Evolutionary conservation across 2,797 vertebrate species (phyloP), one percentile per base, ranked within the genome.

Genomic region (Pogonophryne albipinna): DNA sequence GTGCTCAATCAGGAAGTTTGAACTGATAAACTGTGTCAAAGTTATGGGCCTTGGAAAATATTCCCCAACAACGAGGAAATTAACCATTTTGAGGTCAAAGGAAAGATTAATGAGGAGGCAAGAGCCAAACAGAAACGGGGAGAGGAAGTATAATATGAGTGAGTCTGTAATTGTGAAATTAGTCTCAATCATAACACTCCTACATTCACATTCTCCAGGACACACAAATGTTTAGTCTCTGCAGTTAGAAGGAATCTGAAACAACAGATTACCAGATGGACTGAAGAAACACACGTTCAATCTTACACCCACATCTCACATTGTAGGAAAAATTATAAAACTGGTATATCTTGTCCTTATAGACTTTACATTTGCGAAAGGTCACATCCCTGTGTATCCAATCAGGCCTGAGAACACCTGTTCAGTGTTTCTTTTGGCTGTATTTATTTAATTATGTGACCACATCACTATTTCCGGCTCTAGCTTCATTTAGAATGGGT

Each of bases 371-470:
- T 56, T 65, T 17, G 11, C n/a, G 50, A 46, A 9, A 38, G 34
- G 34, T 71, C 46, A 49, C 19, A 46, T 73, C 19, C 0, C 45
- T 16, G 47, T 10, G 16, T 23, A 49, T 68, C 20, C 52, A 42
- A 27, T 51, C 6, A 0, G 73, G 47, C 68, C 65, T 60, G 34
- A 51, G 57, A 84, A 78, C 85, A 89, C 84, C 79, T 77, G 85
- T 20, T 71, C 50, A 47, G 55, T 61, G 65, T 65, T 81, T 83
- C 53, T 15, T 27, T 67, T 64, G 38, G 41, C 8, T 23, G 4
- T 57, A 68, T 78, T 83, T 41, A 68, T 79, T 83, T 82, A 45
- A 80, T 77, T 41, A 77, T 59, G 59, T 53, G 67, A 69, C 49
- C 56, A 53, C 55, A 63, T 79, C 74, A 59, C 66, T 65, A 73